Conservation (phyloP, 2,113 vertebrate genomes). For the Hipposideros armiger region DNA sequence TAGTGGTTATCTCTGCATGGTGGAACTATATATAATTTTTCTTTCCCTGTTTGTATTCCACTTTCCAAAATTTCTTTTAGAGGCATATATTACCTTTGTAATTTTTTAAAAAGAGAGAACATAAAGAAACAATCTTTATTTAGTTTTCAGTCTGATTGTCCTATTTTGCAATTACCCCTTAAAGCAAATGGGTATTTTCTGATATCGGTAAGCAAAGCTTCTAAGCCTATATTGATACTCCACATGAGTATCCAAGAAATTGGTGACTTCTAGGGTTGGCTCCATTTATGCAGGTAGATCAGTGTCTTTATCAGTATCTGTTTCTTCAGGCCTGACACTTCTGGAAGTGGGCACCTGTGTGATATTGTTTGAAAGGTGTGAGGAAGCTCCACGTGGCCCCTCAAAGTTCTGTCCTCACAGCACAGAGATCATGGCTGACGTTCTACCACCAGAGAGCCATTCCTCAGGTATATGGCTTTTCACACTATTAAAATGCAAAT, state of each 20-base stretch:
- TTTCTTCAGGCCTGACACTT: constrained; percentile 36
- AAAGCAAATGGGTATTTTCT: neutral
- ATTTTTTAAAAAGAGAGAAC: neutral
- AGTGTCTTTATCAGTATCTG: neutral
- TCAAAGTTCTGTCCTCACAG: neutral
- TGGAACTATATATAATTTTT: constrained; percentile 9
- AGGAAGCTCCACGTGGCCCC: neutral
- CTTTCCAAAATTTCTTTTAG: constrained; percentile 11
- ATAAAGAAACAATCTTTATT: neutral
- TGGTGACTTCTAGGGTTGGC: neutral
- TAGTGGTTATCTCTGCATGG: neutral
- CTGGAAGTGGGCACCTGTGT: neutral
- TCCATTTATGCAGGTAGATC: neutral
- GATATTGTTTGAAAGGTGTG: neutral
- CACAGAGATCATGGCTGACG: constrained; percentile 2
- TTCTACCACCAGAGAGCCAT: constrained; percentile 49
- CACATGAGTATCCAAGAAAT: neutral
- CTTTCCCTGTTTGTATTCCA: neutral
- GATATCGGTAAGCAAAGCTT: neutral
- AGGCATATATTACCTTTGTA: neutral
- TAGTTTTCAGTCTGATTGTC: neutral
- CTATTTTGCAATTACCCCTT: constrained; percentile 44
- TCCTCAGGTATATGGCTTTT: constrained; percentile 68
- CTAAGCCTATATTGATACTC: neutral
- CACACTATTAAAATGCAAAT: constrained; percentile 77